These are phyloP conservation scores for Hyles euphorbiae DNA, from an alignment of 1,140 invertebrate genomes.

Conservation along the genomic window DNA sequence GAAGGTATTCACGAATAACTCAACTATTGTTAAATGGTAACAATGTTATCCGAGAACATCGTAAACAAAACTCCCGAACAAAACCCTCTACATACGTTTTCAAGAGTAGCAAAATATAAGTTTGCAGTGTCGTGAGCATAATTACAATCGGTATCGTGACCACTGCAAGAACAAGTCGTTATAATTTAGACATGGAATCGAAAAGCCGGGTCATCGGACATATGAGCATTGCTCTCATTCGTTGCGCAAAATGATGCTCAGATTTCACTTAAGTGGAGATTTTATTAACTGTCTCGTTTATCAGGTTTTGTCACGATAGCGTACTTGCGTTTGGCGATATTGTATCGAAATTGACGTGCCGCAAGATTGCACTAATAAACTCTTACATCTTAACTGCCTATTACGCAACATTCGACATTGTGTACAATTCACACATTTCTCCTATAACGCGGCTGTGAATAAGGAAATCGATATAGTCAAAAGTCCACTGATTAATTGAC, in stretches of 20 bases:
- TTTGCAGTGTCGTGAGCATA: slow-evolving; percentile 38
- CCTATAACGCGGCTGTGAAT: too few species aligned
- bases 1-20: slow-evolving; percentile 59
- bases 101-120: slow-evolving; percentile 24
- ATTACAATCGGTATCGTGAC: slow-evolving; percentile 55
- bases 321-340: neutral
- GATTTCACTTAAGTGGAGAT: slow-evolving; percentile 46
- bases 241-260: slow-evolving; percentile 41
- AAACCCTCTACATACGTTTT: neutral
- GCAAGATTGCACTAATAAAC: neutral
- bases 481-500: too few species aligned
- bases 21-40: slow-evolving; percentile 54
- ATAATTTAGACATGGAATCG: slow-evolving; percentile 62
- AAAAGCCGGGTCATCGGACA: slow-evolving; percentile 50
- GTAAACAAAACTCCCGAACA: too few species aligned
- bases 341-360: neutral
- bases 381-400: too few species aligned
- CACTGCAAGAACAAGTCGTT: slow-evolving; percentile 48
- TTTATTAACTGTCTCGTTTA: slow-evolving; percentile 24
- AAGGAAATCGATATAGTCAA: too few species aligned
- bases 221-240: slow-evolving; percentile 29
- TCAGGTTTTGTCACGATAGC: slow-evolving; percentile 36
- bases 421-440: too few species aligned
- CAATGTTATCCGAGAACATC: slow-evolving; percentile 7
- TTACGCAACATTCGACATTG: too few species aligned